Conservation (phyloP, 2,797 vertebrate genomes). For the Carcharodon carcharias region DNA sequence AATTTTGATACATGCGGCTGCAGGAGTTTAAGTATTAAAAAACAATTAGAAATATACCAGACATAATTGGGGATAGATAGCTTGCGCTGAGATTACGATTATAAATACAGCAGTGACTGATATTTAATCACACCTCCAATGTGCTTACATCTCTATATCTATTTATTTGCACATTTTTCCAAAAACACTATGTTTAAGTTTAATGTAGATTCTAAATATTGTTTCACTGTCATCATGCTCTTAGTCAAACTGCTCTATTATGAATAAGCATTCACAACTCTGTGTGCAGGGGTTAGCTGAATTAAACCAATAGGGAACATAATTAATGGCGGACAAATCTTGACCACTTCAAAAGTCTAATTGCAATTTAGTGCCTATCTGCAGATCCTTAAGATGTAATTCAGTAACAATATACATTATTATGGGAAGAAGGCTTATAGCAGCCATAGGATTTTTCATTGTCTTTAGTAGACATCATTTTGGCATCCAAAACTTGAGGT, state of each 20-base stretch:
- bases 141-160: neutral
- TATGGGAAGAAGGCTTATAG: conserved; percentile 1
- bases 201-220: no score
- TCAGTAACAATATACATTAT: neutral
- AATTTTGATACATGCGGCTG: neutral
- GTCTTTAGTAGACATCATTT: neutral
- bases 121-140: neutral
- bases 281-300: neutral
- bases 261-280: neutral
- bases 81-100: conserved; percentile 20
- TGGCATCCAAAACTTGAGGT: neutral
- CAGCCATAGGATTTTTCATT: neutral
- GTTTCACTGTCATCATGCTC: neutral
- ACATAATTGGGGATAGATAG: neutral
- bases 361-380: neutral
- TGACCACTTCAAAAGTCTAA: neutral
- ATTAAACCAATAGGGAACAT: conserved; percentile 9
- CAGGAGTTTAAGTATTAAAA: neutral
- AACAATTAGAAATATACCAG: neutral
- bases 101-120: neutral
- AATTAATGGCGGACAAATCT: neutral
- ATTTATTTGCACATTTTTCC: neutral
- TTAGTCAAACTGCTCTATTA: conserved; percentile 3
- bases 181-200: neutral
- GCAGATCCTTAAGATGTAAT: neutral